Evolutionary conservation across 2,797 vertebrate genomes (phyloP).

Genomic region (Smutsia gigantea): DNA sequence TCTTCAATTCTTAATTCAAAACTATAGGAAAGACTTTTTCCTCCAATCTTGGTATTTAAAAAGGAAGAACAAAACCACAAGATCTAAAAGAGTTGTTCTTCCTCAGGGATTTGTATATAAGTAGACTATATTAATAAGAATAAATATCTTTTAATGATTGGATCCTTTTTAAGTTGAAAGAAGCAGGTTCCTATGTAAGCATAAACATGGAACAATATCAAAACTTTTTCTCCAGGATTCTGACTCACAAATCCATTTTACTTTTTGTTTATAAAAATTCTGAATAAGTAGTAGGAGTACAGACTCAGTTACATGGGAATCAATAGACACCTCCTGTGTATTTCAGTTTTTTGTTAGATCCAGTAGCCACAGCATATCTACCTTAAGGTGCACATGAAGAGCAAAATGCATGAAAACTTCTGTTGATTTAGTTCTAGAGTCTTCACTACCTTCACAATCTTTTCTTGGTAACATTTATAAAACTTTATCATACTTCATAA

Average conservation of each 20-base stretch:
- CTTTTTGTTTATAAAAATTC: neutral
- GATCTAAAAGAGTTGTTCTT: neutral
- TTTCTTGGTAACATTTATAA: slow-evolving; percentile 65
- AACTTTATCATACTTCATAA: slow-evolving; percentile 67
- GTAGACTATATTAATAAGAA: neutral
- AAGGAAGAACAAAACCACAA: neutral
- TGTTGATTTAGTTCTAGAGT: neutral
- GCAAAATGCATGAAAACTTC: neutral
- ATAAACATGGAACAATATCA: neutral
- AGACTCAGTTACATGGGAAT: neutral
- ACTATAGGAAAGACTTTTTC: neutral
- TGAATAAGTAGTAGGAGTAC: neutral
- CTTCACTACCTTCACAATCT: neutral
- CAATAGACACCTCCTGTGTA: neutral
- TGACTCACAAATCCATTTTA: neutral
- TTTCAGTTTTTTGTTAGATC: neutral
- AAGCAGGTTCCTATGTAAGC: neutral
- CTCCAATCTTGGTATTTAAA: neutral
- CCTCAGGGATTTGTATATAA: neutral
- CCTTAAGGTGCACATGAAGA: neutral
- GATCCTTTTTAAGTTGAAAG: neutral
- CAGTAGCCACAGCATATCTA: neutral
- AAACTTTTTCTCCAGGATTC: neutral
- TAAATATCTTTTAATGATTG: neutral
- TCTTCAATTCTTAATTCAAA: neutral